Evolutionary conservation across 2,113 vertebrate species (phyloP).

Genomic region (Trematomus loennbergii): DNA sequence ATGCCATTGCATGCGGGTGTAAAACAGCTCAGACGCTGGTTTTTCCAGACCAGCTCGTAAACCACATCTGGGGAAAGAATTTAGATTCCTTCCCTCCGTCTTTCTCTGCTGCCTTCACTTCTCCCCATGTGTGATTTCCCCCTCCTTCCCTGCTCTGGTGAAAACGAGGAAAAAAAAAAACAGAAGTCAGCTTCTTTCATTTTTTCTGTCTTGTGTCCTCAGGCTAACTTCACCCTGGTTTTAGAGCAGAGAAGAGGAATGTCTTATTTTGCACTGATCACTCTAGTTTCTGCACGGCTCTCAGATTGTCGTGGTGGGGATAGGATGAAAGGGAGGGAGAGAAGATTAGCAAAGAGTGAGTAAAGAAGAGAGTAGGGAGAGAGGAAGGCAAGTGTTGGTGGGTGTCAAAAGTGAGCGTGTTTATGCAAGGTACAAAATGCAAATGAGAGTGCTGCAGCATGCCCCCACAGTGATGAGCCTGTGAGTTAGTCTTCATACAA

Average conservation of each 20-base stretch:
- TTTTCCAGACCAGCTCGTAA: slow-evolving; percentile 84
- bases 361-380: slow-evolving; percentile 18
- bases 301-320: slow-evolving; percentile 53
- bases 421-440: slow-evolving; percentile 56
- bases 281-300: slow-evolving; percentile 44
- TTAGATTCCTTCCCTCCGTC: slow-evolving; percentile 81
- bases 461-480: slow-evolving; percentile 51
- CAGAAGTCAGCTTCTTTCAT: slow-evolving; percentile 70
- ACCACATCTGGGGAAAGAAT: slow-evolving; percentile 85
- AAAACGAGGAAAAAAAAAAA: slow-evolving; percentile 55
- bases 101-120: slow-evolving; percentile 67
- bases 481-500: slow-evolving; percentile 50
- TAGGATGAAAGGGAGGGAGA: slow-evolving; percentile 31
- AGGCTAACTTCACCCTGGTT: slow-evolving; percentile 73
- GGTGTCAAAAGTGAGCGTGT: slow-evolving; percentile 50
- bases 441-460: slow-evolving; percentile 55
- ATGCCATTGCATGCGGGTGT: slow-evolving; percentile 71
- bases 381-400: slow-evolving; percentile 17
- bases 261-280: slow-evolving; percentile 73
- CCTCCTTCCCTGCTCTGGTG: slow-evolving; percentile 57
- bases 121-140: slow-evolving; percentile 64
- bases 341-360: slow-evolving; percentile 42
- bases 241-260: slow-evolving; percentile 69
- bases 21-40: slow-evolving; percentile 78
- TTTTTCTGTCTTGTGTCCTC: slow-evolving; percentile 73